A percentile compares a stretch with the other conserved stretches of the same genome.
Conservation (phyloP, 2,113 vertebrate genomes). For the Paradisaea rubra region DNA sequence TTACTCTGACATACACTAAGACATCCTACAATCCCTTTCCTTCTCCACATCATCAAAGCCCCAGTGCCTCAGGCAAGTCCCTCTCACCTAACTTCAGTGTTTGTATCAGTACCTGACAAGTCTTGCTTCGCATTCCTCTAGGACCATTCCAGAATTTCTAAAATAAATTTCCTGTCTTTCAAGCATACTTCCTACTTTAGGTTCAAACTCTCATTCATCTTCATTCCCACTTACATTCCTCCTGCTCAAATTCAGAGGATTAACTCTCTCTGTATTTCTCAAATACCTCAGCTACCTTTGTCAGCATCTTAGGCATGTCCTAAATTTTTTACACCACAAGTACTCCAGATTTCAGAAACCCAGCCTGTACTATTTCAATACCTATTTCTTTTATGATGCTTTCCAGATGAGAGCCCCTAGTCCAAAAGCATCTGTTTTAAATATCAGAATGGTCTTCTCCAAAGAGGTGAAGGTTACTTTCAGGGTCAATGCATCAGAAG, state of each 20-base stretch:
- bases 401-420: background rate
- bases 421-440: background rate
- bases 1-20: background rate
- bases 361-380: background rate
- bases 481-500: background rate
- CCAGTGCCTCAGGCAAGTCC: background rate
- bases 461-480: background rate
- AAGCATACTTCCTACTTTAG: background rate
- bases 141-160: background rate
- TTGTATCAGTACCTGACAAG: background rate
- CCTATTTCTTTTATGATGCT: background rate
- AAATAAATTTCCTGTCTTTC: background rate
- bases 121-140: background rate
- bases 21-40: background rate
- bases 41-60: background rate
- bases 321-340: background rate
- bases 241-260: background rate
- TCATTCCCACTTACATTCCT: background rate
- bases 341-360: background rate
- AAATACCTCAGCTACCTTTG: background rate
- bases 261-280: background rate
- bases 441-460: background rate
- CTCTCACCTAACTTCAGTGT: background rate
- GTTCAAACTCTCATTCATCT: background rate
- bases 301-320: fast-evolving